Evolutionary conservation across 2,113 vertebrate species (phyloP).

Genomic region (Mormyrus lacerda): DNA sequence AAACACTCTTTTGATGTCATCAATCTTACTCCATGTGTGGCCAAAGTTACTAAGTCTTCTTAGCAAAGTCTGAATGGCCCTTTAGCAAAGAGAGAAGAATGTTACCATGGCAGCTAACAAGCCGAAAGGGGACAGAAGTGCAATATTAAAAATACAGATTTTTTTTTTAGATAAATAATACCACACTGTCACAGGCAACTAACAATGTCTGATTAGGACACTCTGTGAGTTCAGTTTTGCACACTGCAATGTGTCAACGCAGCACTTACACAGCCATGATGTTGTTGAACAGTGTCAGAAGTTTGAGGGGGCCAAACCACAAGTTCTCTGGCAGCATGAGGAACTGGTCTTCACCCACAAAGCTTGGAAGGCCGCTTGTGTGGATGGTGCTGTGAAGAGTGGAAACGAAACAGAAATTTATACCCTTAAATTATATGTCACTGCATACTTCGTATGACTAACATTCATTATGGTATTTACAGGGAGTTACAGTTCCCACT

Average conservation of each 20-base stretch:
- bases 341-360: background rate
- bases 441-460: background rate
- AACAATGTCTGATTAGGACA: background rate
- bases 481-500: background rate
- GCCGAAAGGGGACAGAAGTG: background rate
- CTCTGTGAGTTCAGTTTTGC: background rate
- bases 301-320: background rate
- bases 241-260: background rate
- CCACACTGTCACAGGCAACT: background rate
- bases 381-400: background rate
- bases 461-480: background rate
- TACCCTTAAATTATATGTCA: background rate
- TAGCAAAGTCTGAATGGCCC: background rate
- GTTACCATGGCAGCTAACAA: background rate
- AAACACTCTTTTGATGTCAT: conserved; percentile 17
- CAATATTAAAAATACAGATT: background rate
- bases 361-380: background rate
- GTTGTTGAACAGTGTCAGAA: background rate
- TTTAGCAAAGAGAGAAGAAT: background rate
- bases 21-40: background rate
- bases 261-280: background rate
- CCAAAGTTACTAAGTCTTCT: background rate
- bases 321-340: background rate
- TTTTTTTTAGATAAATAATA: background rate
- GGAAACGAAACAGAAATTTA: background rate